Evolutionary conservation across 2,113 vertebrate genomes (phyloP).

Genomic region (Perognathus longimembris): DNA sequence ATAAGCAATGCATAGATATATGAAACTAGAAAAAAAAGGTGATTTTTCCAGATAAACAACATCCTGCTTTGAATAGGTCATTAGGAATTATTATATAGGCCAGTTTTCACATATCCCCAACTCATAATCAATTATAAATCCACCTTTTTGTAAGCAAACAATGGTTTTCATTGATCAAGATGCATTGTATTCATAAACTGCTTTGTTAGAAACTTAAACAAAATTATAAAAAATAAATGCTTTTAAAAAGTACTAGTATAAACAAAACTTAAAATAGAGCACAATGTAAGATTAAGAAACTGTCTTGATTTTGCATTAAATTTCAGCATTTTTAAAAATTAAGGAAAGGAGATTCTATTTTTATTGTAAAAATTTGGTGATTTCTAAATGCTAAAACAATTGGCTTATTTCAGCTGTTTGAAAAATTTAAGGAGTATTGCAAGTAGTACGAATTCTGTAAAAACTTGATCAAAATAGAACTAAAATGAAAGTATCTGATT

Average conservation of each 20-base stretch:
- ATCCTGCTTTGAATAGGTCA: background rate
- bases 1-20: conserved; percentile 51
- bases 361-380: background rate
- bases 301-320: conserved; percentile 46
- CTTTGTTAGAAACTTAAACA: background rate
- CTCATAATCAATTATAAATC: background rate
- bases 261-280: conserved; percentile 41
- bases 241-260: conserved; percentile 21
- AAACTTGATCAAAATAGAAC: conserved; percentile 9
- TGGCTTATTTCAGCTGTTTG: background rate
- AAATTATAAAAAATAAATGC: background rate
- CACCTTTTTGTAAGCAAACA: conserved; percentile 25
- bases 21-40: conserved; percentile 31
- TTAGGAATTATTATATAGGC: background rate
- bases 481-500: conserved; percentile 28
- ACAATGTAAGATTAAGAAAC: background rate
- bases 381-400: conserved; percentile 12
- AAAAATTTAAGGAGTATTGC: background rate
- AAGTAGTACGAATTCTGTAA: background rate
- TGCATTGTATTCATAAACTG: too few relatives aligned
- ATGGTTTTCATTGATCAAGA: too few relatives aligned
- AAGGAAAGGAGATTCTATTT: background rate
- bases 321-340: background rate
- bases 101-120: conserved; percentile 38
- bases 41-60: background rate